phyloP scores from a whole-genome alignment of 2,888 invertebrate species.

The Chrysomela aeneicollis region DNA sequence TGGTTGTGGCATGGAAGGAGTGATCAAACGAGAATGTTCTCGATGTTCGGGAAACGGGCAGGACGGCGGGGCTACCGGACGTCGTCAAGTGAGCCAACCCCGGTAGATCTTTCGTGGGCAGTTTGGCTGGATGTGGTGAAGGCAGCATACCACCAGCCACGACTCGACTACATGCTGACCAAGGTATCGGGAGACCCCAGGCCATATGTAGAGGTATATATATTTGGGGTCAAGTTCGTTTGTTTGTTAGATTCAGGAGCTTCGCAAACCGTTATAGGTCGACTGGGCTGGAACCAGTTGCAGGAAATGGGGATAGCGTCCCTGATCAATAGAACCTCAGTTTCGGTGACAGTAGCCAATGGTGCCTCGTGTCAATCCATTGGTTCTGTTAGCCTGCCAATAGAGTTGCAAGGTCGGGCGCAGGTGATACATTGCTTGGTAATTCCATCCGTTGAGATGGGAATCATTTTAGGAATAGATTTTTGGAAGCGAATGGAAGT shows the following conservation, averaged over 20 bases:
- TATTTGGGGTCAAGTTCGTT: conserved; percentile 18
- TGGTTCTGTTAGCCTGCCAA: background rate
- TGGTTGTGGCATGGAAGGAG: conserved; percentile 11
- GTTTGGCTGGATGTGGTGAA: background rate
- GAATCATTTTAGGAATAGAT: no score
- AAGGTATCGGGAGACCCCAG: conserved; percentile 15
- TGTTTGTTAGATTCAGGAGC: conserved; percentile 23
- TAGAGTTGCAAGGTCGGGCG: no score
- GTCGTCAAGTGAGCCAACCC: background rate
- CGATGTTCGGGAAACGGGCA: conserved; percentile 8
- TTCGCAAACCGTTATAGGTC: conserved; percentile 9
- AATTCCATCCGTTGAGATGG: no score
- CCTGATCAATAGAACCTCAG: background rate
- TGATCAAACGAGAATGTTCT: background rate
- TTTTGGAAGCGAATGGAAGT: no score
- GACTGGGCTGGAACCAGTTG: conserved; percentile 3
- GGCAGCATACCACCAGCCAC: background rate
- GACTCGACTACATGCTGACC: conserved; percentile 18
- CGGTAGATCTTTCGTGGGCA: background rate
- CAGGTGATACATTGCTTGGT: no score
- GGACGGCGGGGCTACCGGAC: background rate
- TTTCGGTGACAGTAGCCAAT: conserved; percentile 3
- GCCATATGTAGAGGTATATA: conserved; percentile 14
- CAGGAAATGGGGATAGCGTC: background rate
- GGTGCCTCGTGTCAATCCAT: conserved; percentile 6